Evolutionary conservation across 1,140 invertebrate genomes (phyloP), one percentile per base, ranked within the genome.

Genomic region (Pseudomyrmex flavicornis): DNA sequence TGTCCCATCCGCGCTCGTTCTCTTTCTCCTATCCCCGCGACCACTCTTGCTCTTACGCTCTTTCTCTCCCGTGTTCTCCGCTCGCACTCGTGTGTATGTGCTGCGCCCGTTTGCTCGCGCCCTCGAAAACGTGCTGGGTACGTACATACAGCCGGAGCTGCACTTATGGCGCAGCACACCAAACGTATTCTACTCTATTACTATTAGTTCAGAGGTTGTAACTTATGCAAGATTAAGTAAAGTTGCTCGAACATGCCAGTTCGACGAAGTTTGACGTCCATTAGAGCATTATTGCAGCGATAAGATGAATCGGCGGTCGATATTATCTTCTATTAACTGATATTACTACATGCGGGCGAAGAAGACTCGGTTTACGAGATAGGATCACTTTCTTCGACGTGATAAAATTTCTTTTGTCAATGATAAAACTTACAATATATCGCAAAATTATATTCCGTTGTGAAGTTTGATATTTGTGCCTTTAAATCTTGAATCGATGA

Each of bases 161-260:
- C 76, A 80, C 76, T 80, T 80, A 80, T 61, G 76, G 76, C 15
- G 54, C 65, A 58, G 76, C 66, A 80, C 76, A 54, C 76, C 76
- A 70, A 80, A 80, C 56, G 76, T 80, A 80, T 80, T 80, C 76
- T 72, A 70, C 76, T 80, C 76, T 80, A 80, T 80, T 80, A 80
- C 76, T 80, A 80, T 72, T 80, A 80, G 65, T 80, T 80, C 54
- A 35, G 56, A 22, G 76, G 76, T 56, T 82, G 69, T 75, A 82
- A 82, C 80, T 75, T 82, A 82, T 89, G 83, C 82, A 90, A 89
- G 85, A 91, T 89, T 89, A 89, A 90, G 85, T 88, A 80, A 68
- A 86, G 83, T 74, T 85, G 73, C 82, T n/a, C 56, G 68, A 77
- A 70, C 79, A 79, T 85, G 85, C 86, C 86, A 75, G 86, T 88